Base-by-base conservation (phyloP, 2,113 vertebrate genomes). In the Tretioscincus oriximinensis region DNA sequence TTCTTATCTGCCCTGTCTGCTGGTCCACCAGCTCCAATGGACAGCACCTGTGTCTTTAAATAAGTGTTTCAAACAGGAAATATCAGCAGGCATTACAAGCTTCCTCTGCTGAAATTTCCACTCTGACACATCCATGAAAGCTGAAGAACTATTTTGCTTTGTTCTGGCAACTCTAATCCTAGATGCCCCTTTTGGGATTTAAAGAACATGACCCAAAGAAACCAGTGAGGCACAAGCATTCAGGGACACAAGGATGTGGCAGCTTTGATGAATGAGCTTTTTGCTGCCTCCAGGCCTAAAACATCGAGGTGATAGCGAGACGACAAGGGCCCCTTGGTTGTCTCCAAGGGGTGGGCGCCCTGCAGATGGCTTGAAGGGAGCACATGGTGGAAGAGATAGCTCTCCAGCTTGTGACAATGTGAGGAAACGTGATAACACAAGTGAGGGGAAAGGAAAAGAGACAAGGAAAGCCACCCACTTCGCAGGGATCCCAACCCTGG, bases 391-490 rank as follows among this genome's bases (percentile, higher is more conserved):
- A 79, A 88, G 88, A 90, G 93, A 93, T 92, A 92, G 89, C 83
- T 29, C 80, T 78, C 87, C 65, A 75, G 86, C 77, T 9, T 88
- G 88, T 87, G 91, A 96, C 95, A 95, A 96, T 95, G 89, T 93
- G 83, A 95, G 95, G 95, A 96, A 96, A 91, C 93, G 86, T 95
- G 95, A 95, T 94, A 95, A 94, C 74, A 51, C 73, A 87, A 84
- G 29, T 2, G 64, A 68, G 49, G 64, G 31, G 80, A 76, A 51
- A 60, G n/a, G 65, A 68, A 65, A 28, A 84, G 86, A 45, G 90
- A 87, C 84, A 86, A 90, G 89, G 90, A 71, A 89, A 95, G 80
- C 94, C 94, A 95, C 94, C 94, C 95, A 92, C 93, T 93, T 92
- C 90, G 77, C 26, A 85, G 88, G 95, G 82, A 92, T 95, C 94